Percentiles rank a stretch among this genome's conserved stretches.
phyloP scores from a whole-genome alignment of 64 coral and sea anemone species.

The Exaiptasia diaphana region DNA sequence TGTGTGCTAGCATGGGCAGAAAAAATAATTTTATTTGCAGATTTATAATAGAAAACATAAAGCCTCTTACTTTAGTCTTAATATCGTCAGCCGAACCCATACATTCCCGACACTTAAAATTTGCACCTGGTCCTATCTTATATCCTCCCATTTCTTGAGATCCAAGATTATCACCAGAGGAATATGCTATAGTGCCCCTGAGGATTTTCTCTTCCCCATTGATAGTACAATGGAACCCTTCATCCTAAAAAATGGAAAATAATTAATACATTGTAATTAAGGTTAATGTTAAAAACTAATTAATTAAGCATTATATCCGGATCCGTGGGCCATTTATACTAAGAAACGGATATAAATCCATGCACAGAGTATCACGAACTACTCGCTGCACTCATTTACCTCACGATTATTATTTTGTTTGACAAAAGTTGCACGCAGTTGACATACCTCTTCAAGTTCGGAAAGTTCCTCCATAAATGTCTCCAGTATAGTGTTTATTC shows the following conservation, averaged over 20 bases:
- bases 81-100: slow-evolving; percentile 1
- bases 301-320: neutral
- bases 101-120: slow-evolving; percentile 15
- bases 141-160: slow-evolving; percentile 57
- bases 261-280: neutral
- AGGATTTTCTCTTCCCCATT: slow-evolving; percentile 12
- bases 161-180: slow-evolving; percentile 54
- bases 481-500: slow-evolving; percentile 18
- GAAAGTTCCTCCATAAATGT: slow-evolving; percentile 46
- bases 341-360: neutral
- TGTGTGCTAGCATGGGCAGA: no score
- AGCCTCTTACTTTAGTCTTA: neutral
- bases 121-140: slow-evolving; percentile 10
- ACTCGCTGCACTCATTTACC: no score
- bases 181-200: slow-evolving; percentile 18
- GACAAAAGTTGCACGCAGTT: no score
- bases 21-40: no score
- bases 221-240: slow-evolving; percentile 23
- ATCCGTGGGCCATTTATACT: neutral
- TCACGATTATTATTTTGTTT: no score
- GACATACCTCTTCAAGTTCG: slow-evolving; percentile 33
- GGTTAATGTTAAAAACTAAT: slow-evolving; percentile 8
- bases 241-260: slow-evolving; percentile 26
- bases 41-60: neutral
- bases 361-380: neutral